Conservation (phyloP, 2,113 vertebrate species). For the Penelope pileata region DNA sequence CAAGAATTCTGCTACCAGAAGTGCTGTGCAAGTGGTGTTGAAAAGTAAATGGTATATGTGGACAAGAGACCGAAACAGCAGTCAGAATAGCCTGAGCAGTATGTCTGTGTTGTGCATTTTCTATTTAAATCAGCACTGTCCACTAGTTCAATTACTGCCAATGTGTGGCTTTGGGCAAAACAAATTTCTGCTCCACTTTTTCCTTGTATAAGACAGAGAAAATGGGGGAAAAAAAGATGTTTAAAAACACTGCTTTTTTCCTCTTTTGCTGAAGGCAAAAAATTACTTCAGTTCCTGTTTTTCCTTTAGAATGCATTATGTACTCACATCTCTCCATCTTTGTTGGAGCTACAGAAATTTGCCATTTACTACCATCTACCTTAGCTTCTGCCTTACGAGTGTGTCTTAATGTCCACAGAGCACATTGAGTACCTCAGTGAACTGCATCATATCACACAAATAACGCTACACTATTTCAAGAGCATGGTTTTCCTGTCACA, state of each 20-base stretch:
- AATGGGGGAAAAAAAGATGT: accelerated
- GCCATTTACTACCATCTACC: not conserved
- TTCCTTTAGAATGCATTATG: not conserved
- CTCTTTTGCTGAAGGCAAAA: not conserved
- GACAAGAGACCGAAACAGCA: not conserved
- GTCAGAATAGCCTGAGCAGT: not conserved
- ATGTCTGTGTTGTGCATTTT: not conserved
- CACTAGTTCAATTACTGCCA: slow-evolving; percentile 37
- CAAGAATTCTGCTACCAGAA: not conserved
- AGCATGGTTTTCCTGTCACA: not conserved
- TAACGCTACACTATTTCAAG: not conserved
- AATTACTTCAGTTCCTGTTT: not conserved
- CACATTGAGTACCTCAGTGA: not conserved
- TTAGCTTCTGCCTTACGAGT: not conserved
- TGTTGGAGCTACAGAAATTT: not conserved
- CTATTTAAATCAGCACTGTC: slow-evolving; percentile 20
- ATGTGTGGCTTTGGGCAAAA: slow-evolving; percentile 35
- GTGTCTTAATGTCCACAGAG: not conserved
- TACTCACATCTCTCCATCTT: not conserved
- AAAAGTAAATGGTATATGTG: not conserved
- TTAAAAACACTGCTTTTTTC: not conserved
- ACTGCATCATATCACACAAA: not conserved
- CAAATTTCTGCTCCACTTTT: slow-evolving; percentile 71
- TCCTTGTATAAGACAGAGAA: slow-evolving; percentile 42
- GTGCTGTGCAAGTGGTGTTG: not conserved